A percentile compares a stretch with the other conserved stretches of the same genome.
Evolutionary conservation across 1,140 invertebrate genomes (phyloP).

Genomic region (Phymastichus coffea): DNA sequence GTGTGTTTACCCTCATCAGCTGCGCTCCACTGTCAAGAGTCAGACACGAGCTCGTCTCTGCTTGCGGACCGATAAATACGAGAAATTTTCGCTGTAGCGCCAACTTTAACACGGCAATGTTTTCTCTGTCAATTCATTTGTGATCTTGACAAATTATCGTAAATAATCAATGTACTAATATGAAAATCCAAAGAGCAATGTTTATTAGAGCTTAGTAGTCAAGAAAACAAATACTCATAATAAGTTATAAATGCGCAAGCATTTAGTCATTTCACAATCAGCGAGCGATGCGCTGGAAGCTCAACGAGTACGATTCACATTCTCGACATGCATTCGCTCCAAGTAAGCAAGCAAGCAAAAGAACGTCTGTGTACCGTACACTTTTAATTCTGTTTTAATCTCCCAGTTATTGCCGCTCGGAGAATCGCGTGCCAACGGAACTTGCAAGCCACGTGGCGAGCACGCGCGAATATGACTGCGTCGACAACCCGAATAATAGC

Average conservation of each 20-base stretch:
- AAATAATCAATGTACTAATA: no score
- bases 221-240: no score
- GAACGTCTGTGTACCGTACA: conserved; percentile 42
- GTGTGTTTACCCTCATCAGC: conserved; percentile 44
- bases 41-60: conserved; percentile 28
- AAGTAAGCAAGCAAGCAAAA: no score
- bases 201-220: no score
- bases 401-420: conserved; percentile 51
- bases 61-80: conserved; percentile 36
- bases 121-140: no score
- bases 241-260: no score
- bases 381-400: conserved; percentile 57
- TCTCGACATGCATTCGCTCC: no score
- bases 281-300: conserved; percentile 24
- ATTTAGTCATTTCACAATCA: conserved; percentile 37
- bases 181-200: no score
- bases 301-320: conserved; percentile 42
- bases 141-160: no score
- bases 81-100: conserved; percentile 29
- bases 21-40: conserved; percentile 34
- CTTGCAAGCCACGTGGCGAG: no score
- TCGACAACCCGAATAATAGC: conserved; percentile 39
- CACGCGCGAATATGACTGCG: conserved; percentile 26
- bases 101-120: no score
- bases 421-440: conserved; percentile 29